Base-by-base conservation (phyloP, 2,888 invertebrate species). In the Chelonus formosanus region DNA sequence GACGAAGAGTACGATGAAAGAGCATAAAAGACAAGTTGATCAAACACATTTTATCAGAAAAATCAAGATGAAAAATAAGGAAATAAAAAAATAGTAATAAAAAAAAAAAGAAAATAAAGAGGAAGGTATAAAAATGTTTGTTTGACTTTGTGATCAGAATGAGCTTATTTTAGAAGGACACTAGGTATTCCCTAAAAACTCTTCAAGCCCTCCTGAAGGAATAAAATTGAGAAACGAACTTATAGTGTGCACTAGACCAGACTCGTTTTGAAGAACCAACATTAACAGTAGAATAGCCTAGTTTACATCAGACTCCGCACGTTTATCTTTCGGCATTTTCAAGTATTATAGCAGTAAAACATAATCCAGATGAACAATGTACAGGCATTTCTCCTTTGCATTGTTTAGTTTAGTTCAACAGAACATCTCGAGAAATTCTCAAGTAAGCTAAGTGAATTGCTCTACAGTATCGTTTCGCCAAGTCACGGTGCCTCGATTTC, bases 401-500 rank as follows among this genome's bases (percentile, higher is more conserved):
- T 47, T 58, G 58, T 58, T 58, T 58, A 58, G 47, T 58, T 58
- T 58, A 47, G n/a, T 54, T 35, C 10, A 45, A 34, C 5, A 35
- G 32, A 58, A 58, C 34, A 57, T 57, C 35, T 48, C 48, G 47
- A 34, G 58, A 47, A 47, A 58, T 48, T 58, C 48, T 45, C 47
- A 34, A 48, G 58, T 4, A n/a, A 48, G 36, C 47, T 58, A 48
- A 58, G 58, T 58, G 58, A 58, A 58, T 35, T 58, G 47, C 58
- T 35, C n/a, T 34, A 44, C 35, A 10, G 31, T 6, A 58, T n/a
- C 45, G 40, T 48, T 44, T 57, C 47, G 32, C 35, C 36, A 34
- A 58, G 48, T 58, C 58, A 58, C 58, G 58, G 58, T 47, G 35
- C 8, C 48, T 47, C 45, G 58, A 58, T 58, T 58, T 58, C 47